A percentile compares a stretch with the other conserved stretches of the same genome.
Evolutionary conservation across 2,888 invertebrate genomes (phyloP).

Genomic region (Temnothorax ravouxi): DNA sequence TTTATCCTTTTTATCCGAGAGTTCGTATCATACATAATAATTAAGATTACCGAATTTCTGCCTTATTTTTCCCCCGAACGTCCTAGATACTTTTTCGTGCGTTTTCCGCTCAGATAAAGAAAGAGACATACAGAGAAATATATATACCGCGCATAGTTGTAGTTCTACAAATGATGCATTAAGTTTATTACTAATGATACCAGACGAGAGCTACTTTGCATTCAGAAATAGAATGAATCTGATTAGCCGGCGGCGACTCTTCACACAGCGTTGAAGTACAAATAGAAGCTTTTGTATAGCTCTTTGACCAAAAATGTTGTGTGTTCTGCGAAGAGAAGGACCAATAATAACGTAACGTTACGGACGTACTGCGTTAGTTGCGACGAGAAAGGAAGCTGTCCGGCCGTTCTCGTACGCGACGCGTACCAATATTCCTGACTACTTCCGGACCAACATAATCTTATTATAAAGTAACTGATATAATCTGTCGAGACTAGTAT

Average conservation of each 20-base stretch:
- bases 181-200: constrained; percentile 9
- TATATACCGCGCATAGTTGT: neutral
- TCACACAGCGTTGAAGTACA: constrained; percentile 49
- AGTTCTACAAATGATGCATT: constrained; percentile 3
- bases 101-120: constrained; percentile 11
- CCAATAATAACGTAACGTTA: constrained; percentile 44
- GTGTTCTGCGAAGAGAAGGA: constrained; percentile 48
- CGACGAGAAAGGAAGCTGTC: neutral
- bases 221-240: constrained; percentile 1
- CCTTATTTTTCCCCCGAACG: constrained; percentile 24
- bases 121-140: constrained; percentile 14
- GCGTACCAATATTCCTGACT: constrained; percentile 40
- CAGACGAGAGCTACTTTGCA: neutral
- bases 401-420: constrained; percentile 11
- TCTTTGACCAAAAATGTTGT: constrained; percentile 54
- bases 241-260: constrained; percentile 21
- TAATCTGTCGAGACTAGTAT: constrained; percentile 29
- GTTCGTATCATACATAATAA: neutral
- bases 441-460: constrained; percentile 51
- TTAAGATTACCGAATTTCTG: constrained; percentile 18
- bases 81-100: constrained; percentile 10
- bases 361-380: neutral
- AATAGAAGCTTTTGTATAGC: constrained; percentile 50
- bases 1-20: constrained; percentile 5
- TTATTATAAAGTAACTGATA: constrained; percentile 35